phyloP scores from a whole-genome alignment of 2,888 invertebrate species.

The Nowickia ferox region DNA sequence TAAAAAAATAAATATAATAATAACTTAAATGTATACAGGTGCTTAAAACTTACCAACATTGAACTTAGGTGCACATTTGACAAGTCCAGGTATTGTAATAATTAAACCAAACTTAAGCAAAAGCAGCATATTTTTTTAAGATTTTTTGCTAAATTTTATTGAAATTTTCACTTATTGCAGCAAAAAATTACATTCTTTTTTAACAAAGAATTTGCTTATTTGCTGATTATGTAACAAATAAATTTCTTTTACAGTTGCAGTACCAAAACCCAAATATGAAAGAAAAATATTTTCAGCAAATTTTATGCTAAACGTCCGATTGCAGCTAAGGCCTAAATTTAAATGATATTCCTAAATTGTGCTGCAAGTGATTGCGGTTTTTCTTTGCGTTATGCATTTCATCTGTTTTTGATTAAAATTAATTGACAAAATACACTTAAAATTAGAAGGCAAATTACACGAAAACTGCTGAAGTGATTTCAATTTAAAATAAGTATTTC shows the following conservation, averaged over 20 bases:
- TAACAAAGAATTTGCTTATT: slow-evolving; percentile 20
- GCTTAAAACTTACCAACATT: slow-evolving; percentile 68
- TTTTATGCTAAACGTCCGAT: slow-evolving; percentile 27
- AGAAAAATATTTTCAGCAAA: slow-evolving; percentile 17
- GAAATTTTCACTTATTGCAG: background rate
- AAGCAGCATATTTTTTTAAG: slow-evolving; percentile 12
- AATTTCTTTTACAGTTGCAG: slow-evolving; percentile 36
- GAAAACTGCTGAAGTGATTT: slow-evolving; percentile 10
- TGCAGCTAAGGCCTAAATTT: slow-evolving; percentile 66
- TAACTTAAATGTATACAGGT: background rate
- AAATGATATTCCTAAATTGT: slow-evolving; percentile 57
- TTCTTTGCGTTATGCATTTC: slow-evolving; percentile 29
- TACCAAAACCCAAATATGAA: slow-evolving; percentile 29
- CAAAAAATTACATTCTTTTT: background rate
- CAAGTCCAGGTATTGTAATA: background rate
- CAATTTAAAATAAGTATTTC: slow-evolving; percentile 26
- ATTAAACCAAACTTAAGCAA: slow-evolving; percentile 36
- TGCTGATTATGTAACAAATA: slow-evolving; percentile 66
- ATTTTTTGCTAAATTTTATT: background rate
- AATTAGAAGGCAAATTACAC: slow-evolving; percentile 18
- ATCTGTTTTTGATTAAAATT: slow-evolving; percentile 67
- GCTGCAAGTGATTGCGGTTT: slow-evolving; percentile 48
- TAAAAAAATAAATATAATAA: background rate
- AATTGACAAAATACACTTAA: slow-evolving; percentile 70
- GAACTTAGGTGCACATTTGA: slow-evolving; percentile 58